These are phyloP conservation scores for Tenebrio molitor DNA, from an alignment of 1,140 invertebrate species.

Conservation along the genomic window DNA sequence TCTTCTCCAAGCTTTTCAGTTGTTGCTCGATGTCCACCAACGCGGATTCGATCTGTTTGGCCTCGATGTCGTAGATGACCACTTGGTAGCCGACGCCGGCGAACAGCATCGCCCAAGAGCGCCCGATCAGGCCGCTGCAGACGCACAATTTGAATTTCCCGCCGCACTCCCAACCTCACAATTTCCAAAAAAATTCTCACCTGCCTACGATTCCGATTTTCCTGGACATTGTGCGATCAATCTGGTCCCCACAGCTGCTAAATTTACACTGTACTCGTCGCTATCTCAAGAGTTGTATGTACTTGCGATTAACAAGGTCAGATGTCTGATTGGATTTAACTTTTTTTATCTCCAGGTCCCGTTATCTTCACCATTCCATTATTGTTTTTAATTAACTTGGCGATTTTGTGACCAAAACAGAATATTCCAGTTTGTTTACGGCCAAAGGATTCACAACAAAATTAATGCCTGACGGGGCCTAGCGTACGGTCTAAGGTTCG, in stretches of 20 bases:
- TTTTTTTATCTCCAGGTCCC: too few species aligned
- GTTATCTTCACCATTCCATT: too few species aligned
- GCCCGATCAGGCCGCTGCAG: constrained; percentile 91
- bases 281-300: constrained; percentile 14
- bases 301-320: too few species aligned
- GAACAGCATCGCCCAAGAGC: constrained; percentile 96
- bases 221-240: constrained; percentile 11
- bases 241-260: too few species aligned
- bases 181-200: constrained; percentile 26
- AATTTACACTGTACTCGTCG: not conserved
- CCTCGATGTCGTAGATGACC: constrained; percentile 84
- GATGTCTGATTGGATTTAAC: too few species aligned
- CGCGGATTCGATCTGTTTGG: constrained; percentile 81
- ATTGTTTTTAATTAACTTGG: too few species aligned
- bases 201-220: constrained; percentile 59
- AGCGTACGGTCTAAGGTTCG: too few species aligned
- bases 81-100: constrained; percentile 93
- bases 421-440: too few species aligned
- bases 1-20: constrained; percentile 78
- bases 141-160: constrained; percentile 11
- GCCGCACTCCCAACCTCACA: not conserved
- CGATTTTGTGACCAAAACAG: too few species aligned
- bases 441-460: too few species aligned
- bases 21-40: constrained; percentile 82
- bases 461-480: too few species aligned